Conservation (phyloP, 2,113 vertebrate species). For the Ranitomeya variabilis region DNA sequence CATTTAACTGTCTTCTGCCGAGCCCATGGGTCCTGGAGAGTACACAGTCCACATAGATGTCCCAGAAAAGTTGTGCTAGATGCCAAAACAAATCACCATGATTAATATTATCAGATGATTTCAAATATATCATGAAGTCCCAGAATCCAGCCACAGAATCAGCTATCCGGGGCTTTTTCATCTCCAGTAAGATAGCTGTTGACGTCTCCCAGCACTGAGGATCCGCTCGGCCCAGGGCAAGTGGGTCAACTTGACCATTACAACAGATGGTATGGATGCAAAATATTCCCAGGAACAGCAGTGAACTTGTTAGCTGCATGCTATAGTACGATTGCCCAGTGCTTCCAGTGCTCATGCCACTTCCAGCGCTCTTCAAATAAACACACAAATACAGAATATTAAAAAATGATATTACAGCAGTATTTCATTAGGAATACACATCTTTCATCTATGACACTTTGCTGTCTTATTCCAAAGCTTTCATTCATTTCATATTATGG, state of each 20-base stretch:
- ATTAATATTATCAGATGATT: slow-evolving; percentile 86
- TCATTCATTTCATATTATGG: no score
- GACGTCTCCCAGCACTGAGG: slow-evolving; percentile 93
- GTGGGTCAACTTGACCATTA: slow-evolving; percentile 78
- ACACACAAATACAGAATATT: slow-evolving; percentile 45
- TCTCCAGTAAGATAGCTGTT: slow-evolving; percentile 82
- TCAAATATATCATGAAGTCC: slow-evolving; percentile 91
- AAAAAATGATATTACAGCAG: neutral
- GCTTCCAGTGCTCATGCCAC: slow-evolving; percentile 69
- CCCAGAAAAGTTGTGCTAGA: slow-evolving; percentile 93
- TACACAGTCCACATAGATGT: slow-evolving; percentile 92
- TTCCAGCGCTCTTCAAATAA: slow-evolving; percentile 65
- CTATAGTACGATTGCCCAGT: slow-evolving; percentile 63
- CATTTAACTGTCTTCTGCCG: slow-evolving; percentile 78
- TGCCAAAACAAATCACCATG: slow-evolving; percentile 91
- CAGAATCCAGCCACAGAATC: slow-evolving; percentile 89
- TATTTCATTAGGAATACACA: neutral
- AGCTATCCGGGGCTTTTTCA: slow-evolving; percentile 86
- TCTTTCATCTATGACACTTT: neutral
- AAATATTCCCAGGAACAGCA: slow-evolving; percentile 75
- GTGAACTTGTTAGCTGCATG: slow-evolving; percentile 67
- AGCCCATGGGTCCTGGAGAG: slow-evolving; percentile 90
- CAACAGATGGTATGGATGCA: slow-evolving; percentile 70
- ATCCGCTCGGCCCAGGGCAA: slow-evolving; percentile 77
- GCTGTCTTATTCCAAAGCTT: neutral